These are phyloP conservation scores for Nymphicus hollandicus DNA, from an alignment of 2,113 vertebrate genomes.

Conservation along the genomic window DNA sequence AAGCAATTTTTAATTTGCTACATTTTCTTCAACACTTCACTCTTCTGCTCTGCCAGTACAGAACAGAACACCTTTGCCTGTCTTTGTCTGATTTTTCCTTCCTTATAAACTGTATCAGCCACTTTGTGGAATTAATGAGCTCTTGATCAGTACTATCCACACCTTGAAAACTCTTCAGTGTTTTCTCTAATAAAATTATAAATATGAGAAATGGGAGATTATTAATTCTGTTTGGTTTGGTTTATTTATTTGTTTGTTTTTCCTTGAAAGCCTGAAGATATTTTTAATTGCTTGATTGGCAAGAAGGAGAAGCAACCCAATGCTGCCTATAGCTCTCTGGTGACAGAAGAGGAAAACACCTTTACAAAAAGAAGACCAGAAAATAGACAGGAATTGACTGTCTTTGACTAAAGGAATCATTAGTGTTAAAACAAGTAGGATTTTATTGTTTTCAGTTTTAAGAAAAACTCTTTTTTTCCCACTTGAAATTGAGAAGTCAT, in stretches of 20 bases:
- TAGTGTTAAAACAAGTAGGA: neutral
- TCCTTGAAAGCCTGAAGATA: neutral
- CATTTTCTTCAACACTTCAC: neutral
- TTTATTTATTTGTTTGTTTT: neutral
- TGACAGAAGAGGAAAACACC: neutral
- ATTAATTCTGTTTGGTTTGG: neutral
- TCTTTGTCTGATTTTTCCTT: neutral
- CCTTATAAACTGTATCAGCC: neutral
- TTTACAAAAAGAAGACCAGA: neutral
- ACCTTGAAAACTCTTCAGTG: neutral
- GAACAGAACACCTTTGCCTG: neutral
- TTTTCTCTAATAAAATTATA: neutral
- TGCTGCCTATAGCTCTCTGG: neutral
- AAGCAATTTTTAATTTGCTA: neutral
- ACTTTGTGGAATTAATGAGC: neutral
- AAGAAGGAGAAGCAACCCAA: neutral
- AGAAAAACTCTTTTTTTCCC: neutral
- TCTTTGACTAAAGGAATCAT: neutral
- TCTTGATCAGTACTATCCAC: neutral
- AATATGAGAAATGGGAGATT: neutral
- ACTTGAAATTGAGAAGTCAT: neutral
- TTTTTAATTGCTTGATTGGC: neutral
- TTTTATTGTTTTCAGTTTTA: neutral
- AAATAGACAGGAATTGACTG: neutral
- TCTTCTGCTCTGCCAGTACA: neutral